Evolutionary conservation across 2,113 vertebrate species (phyloP).

Genomic region (Cynopterus brachyotis): DNA sequence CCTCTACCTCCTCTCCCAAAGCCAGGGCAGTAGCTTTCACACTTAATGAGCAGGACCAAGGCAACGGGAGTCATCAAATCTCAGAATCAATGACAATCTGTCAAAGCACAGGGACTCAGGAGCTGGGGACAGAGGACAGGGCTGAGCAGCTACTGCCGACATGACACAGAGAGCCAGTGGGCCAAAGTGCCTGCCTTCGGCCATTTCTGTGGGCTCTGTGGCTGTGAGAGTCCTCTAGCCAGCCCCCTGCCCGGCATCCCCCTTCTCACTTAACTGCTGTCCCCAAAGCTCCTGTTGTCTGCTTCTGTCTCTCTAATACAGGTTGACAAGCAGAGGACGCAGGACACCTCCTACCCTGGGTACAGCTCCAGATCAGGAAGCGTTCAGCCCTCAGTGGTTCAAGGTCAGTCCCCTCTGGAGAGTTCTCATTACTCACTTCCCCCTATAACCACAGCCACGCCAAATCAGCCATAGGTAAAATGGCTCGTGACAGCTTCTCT

Average conservation of each 20-base stretch:
- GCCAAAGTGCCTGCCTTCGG: constrained; percentile 19
- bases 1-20: neutral
- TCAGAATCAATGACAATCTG: neutral
- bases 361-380: neutral
- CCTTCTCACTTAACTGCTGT: neutral
- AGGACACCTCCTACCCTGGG: neutral
- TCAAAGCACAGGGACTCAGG: neutral
- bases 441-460: neutral
- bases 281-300: neutral
- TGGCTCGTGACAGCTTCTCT: too few species aligned
- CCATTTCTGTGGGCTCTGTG: constrained; percentile 49
- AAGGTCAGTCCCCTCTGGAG: neutral
- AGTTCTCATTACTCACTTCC: neutral
- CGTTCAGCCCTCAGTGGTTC: neutral
- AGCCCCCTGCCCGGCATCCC: neutral
- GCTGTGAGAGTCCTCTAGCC: neutral
- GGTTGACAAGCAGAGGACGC: neutral
- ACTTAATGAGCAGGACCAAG: neutral
- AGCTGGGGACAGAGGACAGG: neutral
- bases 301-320: neutral
- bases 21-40: neutral
- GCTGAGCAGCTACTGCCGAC: neutral
- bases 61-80: neutral
- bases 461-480: neutral
- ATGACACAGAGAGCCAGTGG: neutral